These are phyloP conservation scores for Babyrousa celebensis DNA, from an alignment of 2,797 vertebrate genomes.

Conservation along the genomic window DNA sequence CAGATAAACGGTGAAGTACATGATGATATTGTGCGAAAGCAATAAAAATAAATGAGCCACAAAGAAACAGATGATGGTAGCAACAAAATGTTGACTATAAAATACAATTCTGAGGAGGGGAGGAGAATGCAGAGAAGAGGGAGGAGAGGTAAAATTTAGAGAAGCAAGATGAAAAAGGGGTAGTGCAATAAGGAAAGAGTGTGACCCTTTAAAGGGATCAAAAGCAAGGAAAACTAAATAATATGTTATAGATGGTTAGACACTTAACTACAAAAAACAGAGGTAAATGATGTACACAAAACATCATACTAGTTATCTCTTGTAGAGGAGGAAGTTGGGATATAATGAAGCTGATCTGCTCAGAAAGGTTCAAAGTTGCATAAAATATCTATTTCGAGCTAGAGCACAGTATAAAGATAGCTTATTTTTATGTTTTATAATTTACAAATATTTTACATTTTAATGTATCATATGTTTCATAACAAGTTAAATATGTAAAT, in stretches of 20 bases:
- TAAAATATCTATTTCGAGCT: neutral
- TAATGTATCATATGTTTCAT: constrained; percentile 3
- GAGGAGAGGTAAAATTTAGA: too few relatives aligned
- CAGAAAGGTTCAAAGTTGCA: neutral
- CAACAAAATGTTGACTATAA: neutral
- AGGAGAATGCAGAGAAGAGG: too few relatives aligned
- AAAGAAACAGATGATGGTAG: constrained; percentile 5
- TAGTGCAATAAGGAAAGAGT: too few relatives aligned
- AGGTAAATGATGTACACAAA: constrained; percentile 18
- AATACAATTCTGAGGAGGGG: neutral
- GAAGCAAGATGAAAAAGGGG: too few relatives aligned
- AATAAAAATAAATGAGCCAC: neutral
- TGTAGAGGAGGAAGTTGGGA: neutral
- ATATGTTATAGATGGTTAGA: neutral
- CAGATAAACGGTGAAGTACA: neutral
- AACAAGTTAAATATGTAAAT: constrained; percentile 57
- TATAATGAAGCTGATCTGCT: neutral
- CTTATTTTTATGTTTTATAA: constrained; percentile 36
- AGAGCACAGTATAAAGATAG: neutral
- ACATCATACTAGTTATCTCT: neutral
- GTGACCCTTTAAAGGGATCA: neutral
- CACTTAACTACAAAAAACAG: neutral
- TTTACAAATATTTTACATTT: constrained; percentile 49
- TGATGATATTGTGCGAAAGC: neutral
- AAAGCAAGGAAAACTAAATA: constrained; percentile 65